Conservation (phyloP, 2,113 vertebrate species). For the Macrotus californicus region DNA sequence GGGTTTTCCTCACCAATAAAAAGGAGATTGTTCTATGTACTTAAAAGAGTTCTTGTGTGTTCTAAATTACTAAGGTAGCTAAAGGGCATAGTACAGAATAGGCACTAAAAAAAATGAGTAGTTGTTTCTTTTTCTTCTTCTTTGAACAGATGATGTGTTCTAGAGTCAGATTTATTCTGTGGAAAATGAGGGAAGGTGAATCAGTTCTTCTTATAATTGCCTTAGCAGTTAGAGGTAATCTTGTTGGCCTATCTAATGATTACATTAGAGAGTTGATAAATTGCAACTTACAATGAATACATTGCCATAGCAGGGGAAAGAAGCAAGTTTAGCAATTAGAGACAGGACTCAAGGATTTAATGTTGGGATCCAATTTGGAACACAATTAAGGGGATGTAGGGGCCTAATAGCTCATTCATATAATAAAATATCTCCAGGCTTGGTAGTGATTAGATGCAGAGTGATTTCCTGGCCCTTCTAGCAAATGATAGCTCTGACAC, state of each 20-base stretch:
- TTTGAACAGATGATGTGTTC: background rate
- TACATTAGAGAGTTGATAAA: constrained; percentile 23
- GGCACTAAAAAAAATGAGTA: background rate
- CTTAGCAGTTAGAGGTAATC: background rate
- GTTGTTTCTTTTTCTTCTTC: background rate
- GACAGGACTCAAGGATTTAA: constrained; percentile 42
- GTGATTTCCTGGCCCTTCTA: constrained; percentile 36
- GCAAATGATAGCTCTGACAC: constrained; percentile 49
- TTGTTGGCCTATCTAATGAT: background rate
- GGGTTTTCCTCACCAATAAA: background rate
- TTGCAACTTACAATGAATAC: constrained; percentile 7
- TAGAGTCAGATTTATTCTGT: background rate
- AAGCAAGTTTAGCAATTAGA: constrained; percentile 39
- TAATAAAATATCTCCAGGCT: constrained; percentile 39
- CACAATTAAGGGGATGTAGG: constrained; percentile 47
- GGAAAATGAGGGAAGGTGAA: background rate
- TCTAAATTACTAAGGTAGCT: background rate
- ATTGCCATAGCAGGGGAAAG: background rate
- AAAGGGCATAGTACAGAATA: background rate
- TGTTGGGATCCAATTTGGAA: constrained; percentile 39
- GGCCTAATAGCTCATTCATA: constrained; percentile 54
- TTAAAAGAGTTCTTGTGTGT: background rate
- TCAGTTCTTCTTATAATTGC: background rate
- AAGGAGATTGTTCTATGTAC: background rate
- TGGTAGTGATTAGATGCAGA: constrained; percentile 17